These are phyloP conservation scores for Venusia cambrica DNA, from an alignment of 2,888 invertebrate genomes.

Conservation along the genomic window DNA sequence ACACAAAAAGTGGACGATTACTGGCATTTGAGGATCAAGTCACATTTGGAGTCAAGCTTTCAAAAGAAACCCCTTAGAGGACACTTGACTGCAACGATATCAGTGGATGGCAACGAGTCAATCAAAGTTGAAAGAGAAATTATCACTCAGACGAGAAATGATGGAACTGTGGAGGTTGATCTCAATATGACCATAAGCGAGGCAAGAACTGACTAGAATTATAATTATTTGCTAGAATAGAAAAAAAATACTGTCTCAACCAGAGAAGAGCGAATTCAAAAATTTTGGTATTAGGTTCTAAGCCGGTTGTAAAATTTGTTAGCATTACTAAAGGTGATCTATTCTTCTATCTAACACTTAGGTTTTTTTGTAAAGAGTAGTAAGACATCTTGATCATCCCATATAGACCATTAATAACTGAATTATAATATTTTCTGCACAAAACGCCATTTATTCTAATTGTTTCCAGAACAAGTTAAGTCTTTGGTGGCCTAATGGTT, in stretches of 20 bases:
- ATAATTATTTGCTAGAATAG: too few species aligned
- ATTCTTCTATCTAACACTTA: too few species aligned
- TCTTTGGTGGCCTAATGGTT: conserved; percentile 98
- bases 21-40: conserved; percentile 54
- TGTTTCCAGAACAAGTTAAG: conserved; percentile 55
- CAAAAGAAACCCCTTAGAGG: conserved; percentile 42
- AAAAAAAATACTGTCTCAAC: too few species aligned
- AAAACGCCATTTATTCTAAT: too few species aligned
- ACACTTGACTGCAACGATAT: conserved; percentile 46
- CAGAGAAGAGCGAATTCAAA: too few species aligned
- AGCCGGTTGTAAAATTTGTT: too few species aligned
- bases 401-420: too few species aligned
- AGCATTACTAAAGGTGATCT: too few species aligned
- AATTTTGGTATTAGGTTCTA: too few species aligned
- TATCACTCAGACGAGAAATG: conserved; percentile 37
- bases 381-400: too few species aligned
- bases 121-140: conserved; percentile 44
- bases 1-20: conserved; percentile 39
- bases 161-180: conserved; percentile 52
- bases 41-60: conserved; percentile 52
- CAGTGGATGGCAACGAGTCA: conserved; percentile 51
- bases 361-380: too few species aligned
- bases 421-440: too few species aligned
- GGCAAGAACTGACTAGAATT: conserved; percentile 36
- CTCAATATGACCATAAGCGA: conserved; percentile 54